Base-by-base conservation (phyloP, 2,888 invertebrate species). In the Oscheius onirici region DNA sequence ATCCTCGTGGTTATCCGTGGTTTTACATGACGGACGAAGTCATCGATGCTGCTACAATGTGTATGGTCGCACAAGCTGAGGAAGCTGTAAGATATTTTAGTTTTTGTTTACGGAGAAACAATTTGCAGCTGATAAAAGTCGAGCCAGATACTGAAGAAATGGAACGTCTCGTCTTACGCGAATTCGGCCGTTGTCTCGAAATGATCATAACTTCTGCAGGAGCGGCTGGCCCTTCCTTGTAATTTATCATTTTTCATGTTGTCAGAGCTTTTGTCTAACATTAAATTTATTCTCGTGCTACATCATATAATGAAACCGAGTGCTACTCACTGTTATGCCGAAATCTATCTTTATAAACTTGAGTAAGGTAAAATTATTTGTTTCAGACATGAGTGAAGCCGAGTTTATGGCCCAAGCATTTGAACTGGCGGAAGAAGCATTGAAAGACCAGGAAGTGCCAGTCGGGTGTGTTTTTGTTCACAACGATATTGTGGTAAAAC, bases 1-100 rank as follows among this genome's bases (percentile, higher is more conserved):
- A 61, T 22, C 61, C 61, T 11, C 24, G 46, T 11, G 61, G 46
- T 13, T 78, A 74, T 89, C 93, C 95, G 13, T 94, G 94, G 89
- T 94, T 93, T 86, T 95, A 94, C 89, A 93, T 97, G 89, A 96
- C 95, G 0, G 91, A 92, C 63, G 95, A 95, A 88, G 95, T 97
- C 49, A 93, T 97, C 17, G 95, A 96, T 88, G 97, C 97, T 63
- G 95, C 96, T 13, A 94, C 95, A 86, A 93, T 95, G 87, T 97
- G 97, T 88, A 91, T 99, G 88, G 90, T 97, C 86, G 95, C 97
- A n/a, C 93, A 95, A 86, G 94, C 94, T 3, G 93, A 93, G 83
- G 93, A 93, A 87, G 92, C 92, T 55, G 93, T 92, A 83, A 63
- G 71, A 69, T 54, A 43, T 34, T 74, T 51, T 49, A 2, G 17